Percentiles rank a stretch among this genome's conserved stretches.
These are phyloP conservation scores for Hippocampus zosterae DNA, from an alignment of 2,113 vertebrate species.

Conservation along the genomic window DNA sequence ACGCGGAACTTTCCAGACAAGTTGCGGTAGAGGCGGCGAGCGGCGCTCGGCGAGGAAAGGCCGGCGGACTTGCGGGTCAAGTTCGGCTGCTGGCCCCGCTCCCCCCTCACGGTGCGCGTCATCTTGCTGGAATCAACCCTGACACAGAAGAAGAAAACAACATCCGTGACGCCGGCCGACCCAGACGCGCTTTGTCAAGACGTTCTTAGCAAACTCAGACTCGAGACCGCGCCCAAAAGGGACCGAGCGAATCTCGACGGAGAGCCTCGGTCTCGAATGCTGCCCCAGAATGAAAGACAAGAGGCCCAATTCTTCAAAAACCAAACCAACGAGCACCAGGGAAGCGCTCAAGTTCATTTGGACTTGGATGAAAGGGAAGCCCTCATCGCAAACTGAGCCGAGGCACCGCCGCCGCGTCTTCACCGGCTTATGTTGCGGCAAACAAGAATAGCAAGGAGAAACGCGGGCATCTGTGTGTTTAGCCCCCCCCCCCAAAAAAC, in stretches of 20 bases:
- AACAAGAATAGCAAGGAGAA: no score
- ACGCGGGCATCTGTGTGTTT: no score
- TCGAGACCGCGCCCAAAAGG: neutral
- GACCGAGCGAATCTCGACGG: neutral
- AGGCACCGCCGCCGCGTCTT: no score
- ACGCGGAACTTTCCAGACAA: constrained; percentile 89
- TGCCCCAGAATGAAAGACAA: no score
- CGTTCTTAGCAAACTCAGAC: neutral
- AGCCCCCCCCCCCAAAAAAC: no score
- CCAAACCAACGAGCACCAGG: no score
- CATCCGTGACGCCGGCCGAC: neutral
- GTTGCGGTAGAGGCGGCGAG: constrained; percentile 89
- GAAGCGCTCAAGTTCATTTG: no score
- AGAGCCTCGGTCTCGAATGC: no score
- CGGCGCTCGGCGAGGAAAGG: constrained; percentile 82
- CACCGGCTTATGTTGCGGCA: no score
- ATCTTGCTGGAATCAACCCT: constrained; percentile 86
- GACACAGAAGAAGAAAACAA: constrained; percentile 7
- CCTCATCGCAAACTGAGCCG: no score
- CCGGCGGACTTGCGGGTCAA: constrained; percentile 76
- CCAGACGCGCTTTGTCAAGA: neutral
- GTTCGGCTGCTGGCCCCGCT: constrained; percentile 68
- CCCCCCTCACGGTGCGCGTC: constrained; percentile 81
- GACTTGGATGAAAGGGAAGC: no score
- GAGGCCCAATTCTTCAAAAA: no score